Evolutionary conservation across 2,888 invertebrate species (phyloP).

Genomic region (Cantharis flavilabris): DNA sequence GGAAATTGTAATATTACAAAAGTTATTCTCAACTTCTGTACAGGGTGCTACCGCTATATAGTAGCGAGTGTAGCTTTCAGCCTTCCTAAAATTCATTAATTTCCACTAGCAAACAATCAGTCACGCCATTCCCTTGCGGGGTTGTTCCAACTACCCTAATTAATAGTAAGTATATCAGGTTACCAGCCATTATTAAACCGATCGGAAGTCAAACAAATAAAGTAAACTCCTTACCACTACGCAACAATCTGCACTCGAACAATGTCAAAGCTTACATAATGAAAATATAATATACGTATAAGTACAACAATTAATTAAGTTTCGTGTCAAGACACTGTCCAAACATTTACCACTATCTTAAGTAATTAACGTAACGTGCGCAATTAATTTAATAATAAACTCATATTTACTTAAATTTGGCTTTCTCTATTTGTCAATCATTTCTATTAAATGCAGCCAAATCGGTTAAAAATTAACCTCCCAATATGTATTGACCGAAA

Average conservation of each 20-base stretch:
- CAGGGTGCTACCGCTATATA: not conserved
- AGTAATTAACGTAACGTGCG: not conserved
- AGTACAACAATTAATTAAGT: not conserved
- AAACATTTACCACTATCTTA: not conserved
- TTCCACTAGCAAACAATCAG: not conserved
- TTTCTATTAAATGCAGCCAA: not conserved
- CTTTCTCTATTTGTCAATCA: not conserved
- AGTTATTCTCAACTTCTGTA: not conserved
- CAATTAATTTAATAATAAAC: not conserved
- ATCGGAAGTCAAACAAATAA: not conserved
- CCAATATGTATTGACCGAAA: conserved; percentile 10
- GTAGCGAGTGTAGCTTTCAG: not conserved
- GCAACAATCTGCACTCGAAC: not conserved
- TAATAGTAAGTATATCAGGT: not conserved
- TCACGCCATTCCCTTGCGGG: not conserved
- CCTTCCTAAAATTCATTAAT: not conserved
- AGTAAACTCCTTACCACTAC: not conserved
- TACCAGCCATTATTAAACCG: not conserved
- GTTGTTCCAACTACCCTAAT: not conserved
- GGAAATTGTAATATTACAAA: not conserved
- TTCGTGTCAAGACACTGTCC: not conserved
- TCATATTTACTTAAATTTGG: not conserved
- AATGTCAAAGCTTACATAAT: not conserved
- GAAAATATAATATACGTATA: not conserved
- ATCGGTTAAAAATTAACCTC: conserved; percentile 3